Evolutionary conservation across 2,113 vertebrate genomes (phyloP).

Genomic region (Actenoides hombroni): DNA sequence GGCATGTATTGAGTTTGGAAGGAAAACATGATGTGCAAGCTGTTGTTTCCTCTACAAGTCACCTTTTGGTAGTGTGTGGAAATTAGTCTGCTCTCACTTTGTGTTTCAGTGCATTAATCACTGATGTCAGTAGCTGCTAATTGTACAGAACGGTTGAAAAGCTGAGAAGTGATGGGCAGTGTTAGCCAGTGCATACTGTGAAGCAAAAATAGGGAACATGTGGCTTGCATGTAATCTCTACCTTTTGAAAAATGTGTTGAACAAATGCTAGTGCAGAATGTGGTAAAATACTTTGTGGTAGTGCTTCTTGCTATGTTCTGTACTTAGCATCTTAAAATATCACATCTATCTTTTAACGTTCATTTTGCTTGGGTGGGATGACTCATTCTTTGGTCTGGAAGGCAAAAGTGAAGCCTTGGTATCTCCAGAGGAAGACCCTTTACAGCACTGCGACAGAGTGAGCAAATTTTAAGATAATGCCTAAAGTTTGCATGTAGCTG

Average conservation of each 20-base stretch:
- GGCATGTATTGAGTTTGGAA: not conserved
- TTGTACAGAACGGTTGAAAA: not conserved
- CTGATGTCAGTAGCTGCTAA: not conserved
- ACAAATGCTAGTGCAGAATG: not conserved
- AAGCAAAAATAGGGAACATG: not conserved
- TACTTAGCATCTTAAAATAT: not conserved
- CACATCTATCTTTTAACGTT: not conserved
- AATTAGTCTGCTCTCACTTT: not conserved
- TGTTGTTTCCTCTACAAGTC: not conserved
- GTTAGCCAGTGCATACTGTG: fast-evolving
- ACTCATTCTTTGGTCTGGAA: not conserved
- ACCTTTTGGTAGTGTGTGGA: not conserved
- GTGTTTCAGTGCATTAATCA: not conserved
- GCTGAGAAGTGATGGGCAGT: not conserved
- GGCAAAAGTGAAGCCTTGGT: not conserved
- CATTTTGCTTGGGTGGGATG: not conserved
- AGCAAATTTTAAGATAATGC: not conserved
- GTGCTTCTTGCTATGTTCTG: not conserved
- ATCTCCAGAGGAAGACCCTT: not conserved
- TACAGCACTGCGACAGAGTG: not conserved
- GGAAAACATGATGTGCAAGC: not conserved
- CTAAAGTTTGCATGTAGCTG: not conserved
- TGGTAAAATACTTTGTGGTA: not conserved
- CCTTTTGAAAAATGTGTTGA: not conserved
- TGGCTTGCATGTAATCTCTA: fast-evolving